Evolutionary conservation across 2,797 vertebrate genomes (phyloP), one percentile per base, ranked within the genome.

Genomic region (Ataeniobius toweri): DNA sequence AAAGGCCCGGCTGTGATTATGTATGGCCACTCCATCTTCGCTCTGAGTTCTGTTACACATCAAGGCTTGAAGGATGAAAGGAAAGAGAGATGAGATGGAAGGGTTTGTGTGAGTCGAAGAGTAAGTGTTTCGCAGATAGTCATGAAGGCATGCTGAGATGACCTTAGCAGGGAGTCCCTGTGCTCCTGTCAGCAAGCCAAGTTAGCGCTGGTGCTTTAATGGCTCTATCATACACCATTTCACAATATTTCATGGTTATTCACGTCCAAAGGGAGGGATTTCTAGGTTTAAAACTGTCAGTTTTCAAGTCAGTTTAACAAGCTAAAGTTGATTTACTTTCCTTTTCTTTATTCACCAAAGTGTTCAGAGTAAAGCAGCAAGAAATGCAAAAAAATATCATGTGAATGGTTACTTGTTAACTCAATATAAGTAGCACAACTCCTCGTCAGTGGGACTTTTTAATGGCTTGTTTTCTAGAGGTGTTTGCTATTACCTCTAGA

Each of bases 101-200:
- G 77, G 72, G 82, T 88, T 85, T 89, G 78, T 79, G 86, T 70
- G 86, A 88, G 91, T 76, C 70, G 86, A 89, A 91, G 92, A 93
- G 88, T 89, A 88, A 93, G 87, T 89, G 87, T 90, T 92, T 91
- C 78, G 22, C 86, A 91, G 92, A 93, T 91, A 90, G 88, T 87
- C 83, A 13, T 31, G 83, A 84, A 90, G 89, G 83, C 92, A 76
- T 89, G 92, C 92, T 93, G 93, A 91, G 93, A 84, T 50, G 79
- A 74, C 88, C 84, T 56, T 91, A 65, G 69, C 80, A n/a, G 91
- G 92, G 82, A 88, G 88, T 80, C 81, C 48, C 79, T 75, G 1
- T 82, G 79, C 79, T 85, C 79, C 84, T 92, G 92, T 90, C 92
- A 92, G 87, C 83, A 71, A 78, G 90, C 93, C 90, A 93, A 87